Conservation (phyloP, 2,113 vertebrate genomes). For the Eulemur macaco region DNA sequence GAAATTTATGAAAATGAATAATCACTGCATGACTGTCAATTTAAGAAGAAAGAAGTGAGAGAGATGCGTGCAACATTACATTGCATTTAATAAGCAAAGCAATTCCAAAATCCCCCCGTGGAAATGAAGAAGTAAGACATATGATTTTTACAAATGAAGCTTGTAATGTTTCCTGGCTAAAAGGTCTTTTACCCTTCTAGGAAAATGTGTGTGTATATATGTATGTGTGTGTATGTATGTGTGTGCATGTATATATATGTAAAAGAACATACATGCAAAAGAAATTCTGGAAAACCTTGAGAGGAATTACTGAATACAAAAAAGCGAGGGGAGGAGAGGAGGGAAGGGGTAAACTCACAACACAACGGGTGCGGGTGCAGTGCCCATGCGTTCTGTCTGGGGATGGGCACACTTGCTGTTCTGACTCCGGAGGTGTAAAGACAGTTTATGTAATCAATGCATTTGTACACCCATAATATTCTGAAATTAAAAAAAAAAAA, state of each 20-base stretch:
- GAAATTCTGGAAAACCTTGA: neutral
- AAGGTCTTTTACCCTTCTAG: neutral
- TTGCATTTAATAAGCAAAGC: neutral
- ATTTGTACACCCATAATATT: too few species aligned
- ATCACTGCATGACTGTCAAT: neutral
- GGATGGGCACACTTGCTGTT: too few species aligned
- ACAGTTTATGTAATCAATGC: too few species aligned
- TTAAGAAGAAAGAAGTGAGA: neutral
- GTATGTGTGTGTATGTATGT: too few species aligned
- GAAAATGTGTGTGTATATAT: neutral
- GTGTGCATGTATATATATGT: neutral
- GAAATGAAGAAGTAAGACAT: neutral
- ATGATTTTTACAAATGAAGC: neutral
- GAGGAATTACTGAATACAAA: neutral
- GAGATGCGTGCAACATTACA: neutral
- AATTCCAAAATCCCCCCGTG: slow-evolving; percentile 2
- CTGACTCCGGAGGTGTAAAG: too few species aligned
- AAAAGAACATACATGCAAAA: neutral
- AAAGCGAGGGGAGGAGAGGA: too few species aligned
- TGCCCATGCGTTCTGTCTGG: too few species aligned
- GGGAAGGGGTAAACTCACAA: too few species aligned
- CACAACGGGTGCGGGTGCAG: too few species aligned
- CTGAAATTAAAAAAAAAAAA: too few species aligned
- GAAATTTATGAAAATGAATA: neutral
- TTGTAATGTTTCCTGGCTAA: neutral